Evolutionary conservation across 2,797 vertebrate genomes (phyloP), one percentile per base, ranked within the genome.

Genomic region (Varecia variegata): DNA sequence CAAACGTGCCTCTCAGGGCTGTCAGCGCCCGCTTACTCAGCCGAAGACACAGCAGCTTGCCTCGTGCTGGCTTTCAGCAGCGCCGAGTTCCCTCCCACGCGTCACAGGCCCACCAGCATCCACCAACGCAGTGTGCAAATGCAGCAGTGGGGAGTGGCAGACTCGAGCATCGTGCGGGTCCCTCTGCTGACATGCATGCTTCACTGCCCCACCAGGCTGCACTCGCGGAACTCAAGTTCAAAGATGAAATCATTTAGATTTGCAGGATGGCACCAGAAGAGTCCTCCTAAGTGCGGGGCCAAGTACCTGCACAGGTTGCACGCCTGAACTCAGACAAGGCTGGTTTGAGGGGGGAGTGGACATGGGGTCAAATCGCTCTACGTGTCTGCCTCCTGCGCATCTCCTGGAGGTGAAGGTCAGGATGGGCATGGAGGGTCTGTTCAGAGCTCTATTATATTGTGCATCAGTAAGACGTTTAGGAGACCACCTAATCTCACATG

Each of bases 151-250:
- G 62, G 32, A 50, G 32, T 8, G 32, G 25, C 81, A 76, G 58
- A 54, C 21, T 1, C 0, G 0, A 20, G 12, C 10, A 35, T 27
- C 30, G 8, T 10, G 25, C 2, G 0, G 5, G 6, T 14, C 10
- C 32, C 30, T 68, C 65, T 68, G 60, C 38, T 68, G 60, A 43
- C 47, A 35, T 0, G 0, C 8, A 1, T 17, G 21, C 47, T 65
- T 17, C 35, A 3, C 25, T 18, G 45, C 54, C 70, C 68, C 35
- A 17, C 52, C 2, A 0, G 43, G 43, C 40, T 2, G 38, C 62
- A n/a, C 70, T 62, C 38, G 23, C 13, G 70, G 35, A 54, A 40
- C 58, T 73, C 52, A 43, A 30, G 27, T 67, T 81, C 43, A 73
- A 86, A 88, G 82, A 45, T 13, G 80, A 74, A 79, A 35, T 86